Conservation (phyloP, 2,888 invertebrate genomes). For the Galeruca laticollis region DNA sequence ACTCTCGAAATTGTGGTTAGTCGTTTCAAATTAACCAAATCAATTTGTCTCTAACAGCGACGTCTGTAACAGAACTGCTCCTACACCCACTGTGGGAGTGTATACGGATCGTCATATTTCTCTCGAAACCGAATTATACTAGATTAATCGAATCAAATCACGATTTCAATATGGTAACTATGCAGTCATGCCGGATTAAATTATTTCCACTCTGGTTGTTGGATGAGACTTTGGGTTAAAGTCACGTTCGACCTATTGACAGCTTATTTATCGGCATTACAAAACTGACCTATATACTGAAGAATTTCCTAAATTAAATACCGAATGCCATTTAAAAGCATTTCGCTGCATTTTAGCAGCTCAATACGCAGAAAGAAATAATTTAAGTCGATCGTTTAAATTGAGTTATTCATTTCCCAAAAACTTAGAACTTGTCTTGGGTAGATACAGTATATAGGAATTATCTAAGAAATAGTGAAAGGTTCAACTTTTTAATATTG, state of each 20-base stretch:
- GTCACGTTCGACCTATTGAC: conserved; percentile 51
- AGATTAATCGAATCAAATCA: conserved; percentile 43
- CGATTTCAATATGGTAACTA: conserved; percentile 45
- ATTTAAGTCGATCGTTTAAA: no score
- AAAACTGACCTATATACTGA: conserved; percentile 37
- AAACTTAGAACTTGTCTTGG: no score
- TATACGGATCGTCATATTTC: conserved; percentile 23
- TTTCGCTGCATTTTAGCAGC: neutral
- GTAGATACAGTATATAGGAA: no score
- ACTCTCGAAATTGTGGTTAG: neutral
- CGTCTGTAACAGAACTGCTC: conserved; percentile 1
- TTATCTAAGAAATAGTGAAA: no score
- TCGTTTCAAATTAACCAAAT: conserved; percentile 9
- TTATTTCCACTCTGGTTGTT: conserved; percentile 41
- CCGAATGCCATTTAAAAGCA: conserved; percentile 10
- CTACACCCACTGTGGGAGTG: conserved; percentile 3
- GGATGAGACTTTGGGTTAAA: conserved; percentile 36
- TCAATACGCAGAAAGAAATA: conserved; percentile 5
- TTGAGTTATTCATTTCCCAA: no score
- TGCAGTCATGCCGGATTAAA: conserved; percentile 41
- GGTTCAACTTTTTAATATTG: no score
- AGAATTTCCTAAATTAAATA: conserved; percentile 40
- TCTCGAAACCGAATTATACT: conserved; percentile 32
- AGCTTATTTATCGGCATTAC: conserved; percentile 47
- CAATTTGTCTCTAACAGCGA: conserved; percentile 14